A percentile compares a stretch with the other conserved stretches of the same genome.
Evolutionary conservation across 30 jellyfish, hydroid and myxozoan genomes (phyloP).

Genomic region (Cassiopea xamachana): DNA sequence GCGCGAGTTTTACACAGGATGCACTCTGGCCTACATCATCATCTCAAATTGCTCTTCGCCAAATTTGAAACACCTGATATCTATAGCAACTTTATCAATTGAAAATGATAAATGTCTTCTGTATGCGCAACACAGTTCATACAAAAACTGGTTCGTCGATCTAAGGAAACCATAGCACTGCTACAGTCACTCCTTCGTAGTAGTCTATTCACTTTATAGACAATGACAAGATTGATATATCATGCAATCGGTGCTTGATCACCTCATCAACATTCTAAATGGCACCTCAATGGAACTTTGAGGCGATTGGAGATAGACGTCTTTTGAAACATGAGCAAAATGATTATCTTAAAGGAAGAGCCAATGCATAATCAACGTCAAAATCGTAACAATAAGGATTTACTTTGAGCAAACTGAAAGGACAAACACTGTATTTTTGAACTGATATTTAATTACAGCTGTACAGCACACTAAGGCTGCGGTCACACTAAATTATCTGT

Average conservation of each 20-base stretch:
- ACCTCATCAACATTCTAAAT: slow-evolving; percentile 17
- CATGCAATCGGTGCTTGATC: not conserved
- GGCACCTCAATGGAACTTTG: slow-evolving; percentile 9
- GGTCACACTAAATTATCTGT: too few species aligned
- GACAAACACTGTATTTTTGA: slow-evolving; percentile 10
- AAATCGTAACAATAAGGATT: not conserved
- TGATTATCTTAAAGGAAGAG: not conserved
- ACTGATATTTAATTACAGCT: slow-evolving; percentile 12
- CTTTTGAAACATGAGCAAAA: not conserved
- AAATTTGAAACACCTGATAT: too few species aligned
- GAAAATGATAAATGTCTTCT: too few species aligned
- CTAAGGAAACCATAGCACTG: too few species aligned
- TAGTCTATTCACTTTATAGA: too few species aligned
- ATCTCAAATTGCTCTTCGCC: too few species aligned
- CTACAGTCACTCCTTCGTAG: too few species aligned
- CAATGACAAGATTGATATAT: not conserved
- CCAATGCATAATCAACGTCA: slow-evolving; percentile 11
- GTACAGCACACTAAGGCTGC: not conserved
- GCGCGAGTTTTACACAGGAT: too few species aligned
- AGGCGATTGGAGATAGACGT: slow-evolving; percentile 12
- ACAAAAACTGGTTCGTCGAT: too few species aligned
- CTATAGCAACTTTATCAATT: too few species aligned
- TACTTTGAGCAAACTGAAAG: slow-evolving; percentile 24
- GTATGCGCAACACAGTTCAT: too few species aligned
- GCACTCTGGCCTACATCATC: too few species aligned